phyloP scores from a whole-genome alignment of 2,888 invertebrate species.

The Arge pagana region DNA sequence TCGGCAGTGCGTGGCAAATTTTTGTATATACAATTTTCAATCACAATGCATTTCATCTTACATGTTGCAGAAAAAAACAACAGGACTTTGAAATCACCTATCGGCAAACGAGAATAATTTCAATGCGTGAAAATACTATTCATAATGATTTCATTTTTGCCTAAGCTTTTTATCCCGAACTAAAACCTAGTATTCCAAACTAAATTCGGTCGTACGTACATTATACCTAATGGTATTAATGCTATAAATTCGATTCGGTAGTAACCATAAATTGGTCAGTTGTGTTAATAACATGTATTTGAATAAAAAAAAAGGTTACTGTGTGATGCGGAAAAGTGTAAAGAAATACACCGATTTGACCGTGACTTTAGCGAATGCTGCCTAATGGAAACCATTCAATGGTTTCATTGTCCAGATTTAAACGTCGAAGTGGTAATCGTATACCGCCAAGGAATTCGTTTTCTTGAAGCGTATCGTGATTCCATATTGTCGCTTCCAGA shows the following conservation, averaged over 20 bases:
- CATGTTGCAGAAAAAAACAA: slow-evolving; percentile 2
- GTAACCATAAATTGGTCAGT: slow-evolving; percentile 15
- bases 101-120: background rate
- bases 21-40: slow-evolving; percentile 17
- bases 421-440: slow-evolving; percentile 73
- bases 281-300: background rate
- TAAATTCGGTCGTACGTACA: no score
- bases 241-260: background rate
- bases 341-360: no score
- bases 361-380: slow-evolving; percentile 47
- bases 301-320: no score
- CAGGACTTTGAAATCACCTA: slow-evolving; percentile 11
- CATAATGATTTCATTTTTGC: slow-evolving; percentile 14
- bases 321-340: no score
- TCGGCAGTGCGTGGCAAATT: slow-evolving; percentile 1
- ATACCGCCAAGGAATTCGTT: slow-evolving; percentile 95
- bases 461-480: slow-evolving; percentile 90
- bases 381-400: slow-evolving; percentile 85
- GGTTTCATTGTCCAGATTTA: slow-evolving; percentile 78
- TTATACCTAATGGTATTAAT: no score
- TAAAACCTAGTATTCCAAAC: slow-evolving; percentile 1
- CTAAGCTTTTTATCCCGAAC: background rate
- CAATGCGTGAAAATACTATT: slow-evolving; percentile 15
- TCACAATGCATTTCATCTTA: slow-evolving; percentile 5
- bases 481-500: slow-evolving; percentile 94